Evolutionary conservation across 1,140 invertebrate species (phyloP).

Genomic region (Centruroides vittatus): DNA sequence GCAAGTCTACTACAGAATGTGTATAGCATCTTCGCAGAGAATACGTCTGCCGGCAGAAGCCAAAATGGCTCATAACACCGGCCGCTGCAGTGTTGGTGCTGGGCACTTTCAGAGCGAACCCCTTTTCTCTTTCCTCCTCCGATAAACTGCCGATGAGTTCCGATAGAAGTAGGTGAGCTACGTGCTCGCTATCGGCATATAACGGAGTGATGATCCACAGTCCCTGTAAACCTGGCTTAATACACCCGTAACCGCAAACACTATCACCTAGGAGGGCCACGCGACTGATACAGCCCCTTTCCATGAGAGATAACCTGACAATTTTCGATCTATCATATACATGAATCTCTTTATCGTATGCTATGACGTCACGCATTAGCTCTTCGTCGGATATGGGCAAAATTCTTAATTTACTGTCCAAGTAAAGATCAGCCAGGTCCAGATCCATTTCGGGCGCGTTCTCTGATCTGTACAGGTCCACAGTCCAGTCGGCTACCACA

Average conservation of each 20-base stretch:
- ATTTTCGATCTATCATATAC: conserved; percentile 15
- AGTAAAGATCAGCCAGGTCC: background rate
- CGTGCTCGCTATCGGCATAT: conserved; percentile 15
- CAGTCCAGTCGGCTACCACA: conserved; percentile 13
- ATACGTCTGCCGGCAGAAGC: conserved; percentile 12
- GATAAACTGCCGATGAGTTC: conserved; percentile 9
- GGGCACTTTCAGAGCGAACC: conserved; percentile 8
- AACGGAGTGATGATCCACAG: conserved; percentile 17
- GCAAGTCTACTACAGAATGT: conserved; percentile 12
- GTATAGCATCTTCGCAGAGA: conserved; percentile 15
- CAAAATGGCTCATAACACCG: conserved; percentile 9
- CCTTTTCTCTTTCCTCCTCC: conserved; percentile 2
- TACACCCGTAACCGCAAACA: conserved; percentile 16
- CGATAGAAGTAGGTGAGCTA: conserved; percentile 10
- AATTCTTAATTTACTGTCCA: background rate
- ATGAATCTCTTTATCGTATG: conserved; percentile 15
- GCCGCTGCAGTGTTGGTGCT: conserved; percentile 13
- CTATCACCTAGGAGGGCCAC: background rate
- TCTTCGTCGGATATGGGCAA: background rate
- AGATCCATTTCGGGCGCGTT: background rate
- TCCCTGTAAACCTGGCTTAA: conserved; percentile 16
- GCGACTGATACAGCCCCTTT: conserved; percentile 2
- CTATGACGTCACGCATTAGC: conserved; percentile 2
- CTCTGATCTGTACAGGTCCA: conserved; percentile 11
- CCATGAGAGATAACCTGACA: conserved; percentile 9